phyloP scores from a whole-genome alignment of 1,140 invertebrate species.

The Aleiodes sp. region DNA sequence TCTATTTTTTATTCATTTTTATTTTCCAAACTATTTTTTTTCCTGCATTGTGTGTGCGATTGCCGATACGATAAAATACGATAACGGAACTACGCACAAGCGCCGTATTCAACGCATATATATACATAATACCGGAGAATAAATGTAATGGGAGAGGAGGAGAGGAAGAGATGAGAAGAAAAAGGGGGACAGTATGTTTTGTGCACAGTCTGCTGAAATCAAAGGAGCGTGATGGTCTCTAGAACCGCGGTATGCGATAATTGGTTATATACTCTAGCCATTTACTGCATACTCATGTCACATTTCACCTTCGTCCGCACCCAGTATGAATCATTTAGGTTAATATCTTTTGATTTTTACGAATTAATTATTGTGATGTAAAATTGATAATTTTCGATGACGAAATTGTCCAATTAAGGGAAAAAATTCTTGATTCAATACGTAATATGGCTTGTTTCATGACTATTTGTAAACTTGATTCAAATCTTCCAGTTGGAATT shows the following conservation, averaged over 20 bases:
- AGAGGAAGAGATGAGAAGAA: not conserved
- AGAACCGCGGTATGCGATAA: slow-evolving; percentile 16
- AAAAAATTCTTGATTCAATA: too few species aligned
- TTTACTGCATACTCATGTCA: slow-evolving; percentile 7
- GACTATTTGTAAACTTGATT: too few species aligned
- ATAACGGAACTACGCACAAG: slow-evolving; percentile 13
- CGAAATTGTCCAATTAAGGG: not conserved
- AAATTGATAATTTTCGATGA: not conserved
- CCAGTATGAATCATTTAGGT: slow-evolving; percentile 7
- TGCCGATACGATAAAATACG: slow-evolving; percentile 13
- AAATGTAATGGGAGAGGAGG: too few species aligned
- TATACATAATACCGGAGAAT: slow-evolving; percentile 15
- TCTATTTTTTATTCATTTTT: not conserved
- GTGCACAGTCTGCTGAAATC: slow-evolving; percentile 9
- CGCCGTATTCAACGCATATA: not conserved
- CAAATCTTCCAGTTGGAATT: too few species aligned
- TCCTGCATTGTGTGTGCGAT: too few species aligned
- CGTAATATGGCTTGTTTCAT: too few species aligned
- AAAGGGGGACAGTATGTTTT: not conserved
- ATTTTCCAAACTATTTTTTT: not conserved
- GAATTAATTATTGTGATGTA: not conserved
- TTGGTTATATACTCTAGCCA: slow-evolving; percentile 13
- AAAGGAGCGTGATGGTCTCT: slow-evolving; percentile 11
- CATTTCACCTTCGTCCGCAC: slow-evolving; percentile 12
- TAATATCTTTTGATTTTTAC: not conserved